Evolutionary conservation across 1,140 invertebrate species (phyloP), one percentile per base, ranked within the genome.

Genomic region (Rhagoletis zephyria): DNA sequence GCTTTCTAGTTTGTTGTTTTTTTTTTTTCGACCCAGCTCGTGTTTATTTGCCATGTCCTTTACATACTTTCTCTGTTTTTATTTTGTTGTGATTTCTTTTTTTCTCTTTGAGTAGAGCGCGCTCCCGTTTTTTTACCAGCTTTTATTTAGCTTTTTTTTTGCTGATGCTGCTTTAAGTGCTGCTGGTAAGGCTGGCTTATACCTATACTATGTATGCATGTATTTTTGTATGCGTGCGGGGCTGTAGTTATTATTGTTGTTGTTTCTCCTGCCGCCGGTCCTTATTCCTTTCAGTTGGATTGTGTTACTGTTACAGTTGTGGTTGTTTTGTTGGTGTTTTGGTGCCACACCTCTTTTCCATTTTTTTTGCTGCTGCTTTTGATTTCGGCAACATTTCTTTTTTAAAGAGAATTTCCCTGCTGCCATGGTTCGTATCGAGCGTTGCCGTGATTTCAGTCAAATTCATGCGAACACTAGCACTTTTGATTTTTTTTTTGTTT

Each of bases 161-260:
- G 1, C 30, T 30, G 30, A 30, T 30, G 30, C 30, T 30, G 30
- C 30, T 30, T 30, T 30, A 30, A 30, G 30, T 30, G 30, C 30
- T 30, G 30, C 0, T 1, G 30, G 30, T 30, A 30, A 30, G 30
- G 0, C 30, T 30, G 30, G 30, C 30, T 30, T 30, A 30, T 30
- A 30, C 40, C 5, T 14, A 16, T 30, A 30, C 0, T 30, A 30
- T 30, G 30, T 30, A 30, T 30, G 30, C 30, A 30, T 30, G 30
- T 30, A 12, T n/a, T n/a, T n/a, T n/a, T n/a, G n/a, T n/a, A n/a
- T n/a, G n/a, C n/a, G n/a, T n/a, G n/a, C n/a, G n/a, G 40, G 14
- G 45, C 45, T 48, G 4, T 74, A 45, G 42, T 74, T 74, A 74
- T 74, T 74, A 74, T 48, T 74, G 12, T 74, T 74, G 45, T 48